Evolutionary conservation across 1,140 invertebrate genomes (phyloP), one percentile per base, ranked within the genome.

Genomic region (Drosophila truncata): DNA sequence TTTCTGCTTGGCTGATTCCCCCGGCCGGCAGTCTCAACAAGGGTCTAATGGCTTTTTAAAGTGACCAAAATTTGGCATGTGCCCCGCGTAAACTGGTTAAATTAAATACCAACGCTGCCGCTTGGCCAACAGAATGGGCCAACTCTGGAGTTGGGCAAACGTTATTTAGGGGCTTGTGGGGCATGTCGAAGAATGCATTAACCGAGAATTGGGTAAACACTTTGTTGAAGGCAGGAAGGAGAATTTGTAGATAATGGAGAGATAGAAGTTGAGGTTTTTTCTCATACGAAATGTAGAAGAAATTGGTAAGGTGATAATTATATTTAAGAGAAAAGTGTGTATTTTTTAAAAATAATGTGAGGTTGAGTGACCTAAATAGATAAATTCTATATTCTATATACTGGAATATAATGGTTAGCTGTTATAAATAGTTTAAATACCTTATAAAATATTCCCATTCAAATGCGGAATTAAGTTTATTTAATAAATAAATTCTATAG

Each of bases 41-140:
- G 66, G 59, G 57, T 78, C 77, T 84, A 80, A 87, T 87, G 72
- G 71, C 37, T 70, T 63, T 82, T 71, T 78, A 88, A 87, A 87
- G 80, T 84, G 84, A 83, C 83, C 84, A 84, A 88, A 88, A 88
- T 80, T 77, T 87, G 80, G 66, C 80, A 72, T 87, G 83, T 87
- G 80, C 59, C 71, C 54, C 55, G 47, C 70, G 54, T 46, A 35
- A 62, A 50, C 33, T 55, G 39, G 35, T 25, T 59, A 52, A 55
- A 63, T 58, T 64, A 87, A 87, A 76, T 66, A 67, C 44, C 60
- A 47, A 61, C 66, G 44, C 71, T 16, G 8, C 46, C 10, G 23
- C 23, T 86, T 82, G 73, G 65, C 62, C 16, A 41, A 37, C 10
- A 42, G 60, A 35, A 33, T 59, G 54, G 39, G 23, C 71, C 20